Base-by-base conservation (phyloP, 2,888 invertebrate genomes). In the Copidosoma aretas region DNA sequence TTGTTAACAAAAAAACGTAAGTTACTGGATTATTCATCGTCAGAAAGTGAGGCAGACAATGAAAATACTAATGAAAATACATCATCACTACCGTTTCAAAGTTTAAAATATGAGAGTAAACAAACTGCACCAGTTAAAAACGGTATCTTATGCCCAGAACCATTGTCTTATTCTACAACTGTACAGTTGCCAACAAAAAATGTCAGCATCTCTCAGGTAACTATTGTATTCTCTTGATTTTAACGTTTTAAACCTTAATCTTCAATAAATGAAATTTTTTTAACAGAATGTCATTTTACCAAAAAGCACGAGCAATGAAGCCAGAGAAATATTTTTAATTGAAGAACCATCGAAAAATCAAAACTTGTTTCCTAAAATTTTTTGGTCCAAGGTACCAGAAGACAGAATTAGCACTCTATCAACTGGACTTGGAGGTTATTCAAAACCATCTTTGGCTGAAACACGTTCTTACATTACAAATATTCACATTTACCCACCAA, bases 361-460 rank as follows among this genome's bases (percentile, higher is more conserved):
- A n/a, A n/a, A n/a, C n/a, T n/a, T n/a, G n/a, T n/a, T n/a, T n/a
- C n/a, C n/a, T n/a, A n/a, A n/a, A n/a, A n/a, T n/a, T n/a, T n/a
- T n/a, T n/a, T n/a, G n/a, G n/a, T n/a, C n/a, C n/a, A 32, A 32
- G 32, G 32, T 32, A 32, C 3, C 32, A n/a, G n/a, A n/a, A 49
- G 71, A 51, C 39, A 70, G 61, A 71, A 70, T 24, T 58, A 65
- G 22, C 43, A 71, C 71, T 24, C 74, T 73, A 41, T 66, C 65
- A 19, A 64, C 57, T 21, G 32, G 68, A 12, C 65, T 79, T 17
- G 83, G 83, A 57, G 80, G 81, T 1, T 82, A 83, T 74, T 84
- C 83, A 0, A 95, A 94, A 85, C 95, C 94, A 61, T 93, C 93
- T 67, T 97, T 95, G 95, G 93, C 93, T 0, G 94, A 95, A 84